Conservation (phyloP, 2,113 vertebrate genomes). For the Sigmodon hispidus region DNA sequence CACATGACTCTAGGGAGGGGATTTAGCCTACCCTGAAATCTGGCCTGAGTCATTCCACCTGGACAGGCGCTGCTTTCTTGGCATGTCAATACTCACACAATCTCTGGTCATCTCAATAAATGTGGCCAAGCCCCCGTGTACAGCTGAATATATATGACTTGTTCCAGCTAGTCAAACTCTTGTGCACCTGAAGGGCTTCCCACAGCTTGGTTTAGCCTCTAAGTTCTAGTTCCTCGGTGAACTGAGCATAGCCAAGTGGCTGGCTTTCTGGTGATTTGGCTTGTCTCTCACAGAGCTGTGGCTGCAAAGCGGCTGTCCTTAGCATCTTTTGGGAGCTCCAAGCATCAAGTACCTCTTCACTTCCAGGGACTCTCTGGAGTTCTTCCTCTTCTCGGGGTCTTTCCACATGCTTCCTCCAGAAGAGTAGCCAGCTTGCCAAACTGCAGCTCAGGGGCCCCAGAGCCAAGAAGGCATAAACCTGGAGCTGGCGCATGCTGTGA, state of each 20-base stretch:
- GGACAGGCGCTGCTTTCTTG: not conserved
- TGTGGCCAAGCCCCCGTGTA: not conserved
- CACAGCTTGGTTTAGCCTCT: not conserved
- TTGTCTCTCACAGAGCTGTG: not conserved
- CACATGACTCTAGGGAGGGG: not conserved
- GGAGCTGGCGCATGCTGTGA: not conserved
- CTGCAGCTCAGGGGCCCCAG: not conserved
- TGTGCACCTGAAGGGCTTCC: not conserved
- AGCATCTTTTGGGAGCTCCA: not conserved
- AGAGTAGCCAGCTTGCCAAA: not conserved
- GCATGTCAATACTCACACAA: not conserved
- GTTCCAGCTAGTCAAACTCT: not conserved
- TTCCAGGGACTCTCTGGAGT: not conserved
- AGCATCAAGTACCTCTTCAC: not conserved
- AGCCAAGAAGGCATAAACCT: not conserved
- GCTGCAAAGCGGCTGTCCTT: not conserved
- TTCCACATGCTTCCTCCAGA: not conserved
- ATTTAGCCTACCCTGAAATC: not conserved
- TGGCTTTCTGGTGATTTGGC: not conserved
- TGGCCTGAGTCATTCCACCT: not conserved
- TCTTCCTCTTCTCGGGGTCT: not conserved
- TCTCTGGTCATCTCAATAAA: not conserved
- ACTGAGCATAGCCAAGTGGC: not conserved
- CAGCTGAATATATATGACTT: too few species aligned
- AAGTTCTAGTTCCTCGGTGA: not conserved